Conservation (phyloP, 2,797 vertebrate genomes). For the Bradypus variegatus region DNA sequence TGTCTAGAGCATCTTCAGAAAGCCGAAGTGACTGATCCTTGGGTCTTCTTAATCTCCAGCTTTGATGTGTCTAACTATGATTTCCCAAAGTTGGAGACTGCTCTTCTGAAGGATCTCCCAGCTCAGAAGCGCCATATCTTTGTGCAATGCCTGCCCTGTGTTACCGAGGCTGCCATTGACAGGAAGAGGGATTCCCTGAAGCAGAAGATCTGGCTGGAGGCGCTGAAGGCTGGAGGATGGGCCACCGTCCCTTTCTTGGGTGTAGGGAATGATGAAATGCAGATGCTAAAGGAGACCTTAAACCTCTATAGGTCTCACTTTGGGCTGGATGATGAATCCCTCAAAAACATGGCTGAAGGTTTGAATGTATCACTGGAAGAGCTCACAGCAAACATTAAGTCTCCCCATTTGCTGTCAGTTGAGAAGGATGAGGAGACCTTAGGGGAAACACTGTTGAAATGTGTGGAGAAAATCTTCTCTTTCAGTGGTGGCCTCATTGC, state of each 20-base stretch:
- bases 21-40: background rate
- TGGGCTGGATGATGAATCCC: slow-evolving; percentile 59
- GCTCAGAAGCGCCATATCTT: slow-evolving; percentile 48
- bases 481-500: too few species aligned
- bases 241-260: slow-evolving; percentile 39
- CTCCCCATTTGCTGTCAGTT: slow-evolving; percentile 5
- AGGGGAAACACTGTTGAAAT: background rate
- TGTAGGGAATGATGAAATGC: slow-evolving; percentile 48
- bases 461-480: background rate
- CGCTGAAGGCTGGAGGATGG: background rate
- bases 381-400: slow-evolving; percentile 56
- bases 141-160: slow-evolving; percentile 31
- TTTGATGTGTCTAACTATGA: slow-evolving; percentile 48
- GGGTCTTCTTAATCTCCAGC: slow-evolving; percentile 67
- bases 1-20: slow-evolving; percentile 32
- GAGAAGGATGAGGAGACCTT: background rate
- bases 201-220: slow-evolving; percentile 38
- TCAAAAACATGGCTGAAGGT: slow-evolving; percentile 32
- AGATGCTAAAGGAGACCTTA: slow-evolving; percentile 40
- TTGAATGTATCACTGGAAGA: slow-evolving; percentile 52
- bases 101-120: slow-evolving; percentile 60
- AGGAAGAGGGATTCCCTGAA: slow-evolving; percentile 32
- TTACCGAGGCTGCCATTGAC: background rate
- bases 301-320: slow-evolving; percentile 52
- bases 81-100: slow-evolving; percentile 57